Evolutionary conservation across 2,888 invertebrate genomes (phyloP).

Genomic region (Drosophila barbarae): DNA sequence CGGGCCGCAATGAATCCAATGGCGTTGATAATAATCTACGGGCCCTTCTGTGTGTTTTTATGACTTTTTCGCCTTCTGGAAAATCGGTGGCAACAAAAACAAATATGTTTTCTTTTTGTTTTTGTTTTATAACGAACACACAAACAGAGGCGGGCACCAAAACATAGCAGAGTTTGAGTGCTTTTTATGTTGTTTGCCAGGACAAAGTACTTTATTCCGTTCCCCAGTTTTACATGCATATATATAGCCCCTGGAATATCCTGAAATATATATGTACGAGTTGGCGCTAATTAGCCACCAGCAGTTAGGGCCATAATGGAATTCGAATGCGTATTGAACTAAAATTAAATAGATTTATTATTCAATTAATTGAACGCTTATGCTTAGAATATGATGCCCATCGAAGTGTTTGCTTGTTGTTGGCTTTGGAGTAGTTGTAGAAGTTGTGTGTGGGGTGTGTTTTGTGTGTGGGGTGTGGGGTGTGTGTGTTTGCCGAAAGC

Average conservation of each 20-base stretch:
- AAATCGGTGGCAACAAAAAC: constrained; percentile 27
- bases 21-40: constrained; percentile 51
- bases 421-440: constrained; percentile 13
- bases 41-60: constrained; percentile 58
- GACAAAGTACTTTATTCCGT: constrained; percentile 36
- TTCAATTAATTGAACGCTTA: constrained; percentile 71
- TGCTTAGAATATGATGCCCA: constrained; percentile 56
- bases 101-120: constrained; percentile 44
- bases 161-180: constrained; percentile 18
- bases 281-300: constrained; percentile 49
- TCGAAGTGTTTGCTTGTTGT: constrained; percentile 23
- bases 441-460: constrained; percentile 2
- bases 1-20: constrained; percentile 13
- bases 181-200: constrained; percentile 41
- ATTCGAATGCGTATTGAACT: constrained; percentile 50
- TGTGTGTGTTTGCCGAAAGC: constrained; percentile 30
- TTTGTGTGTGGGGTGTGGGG: background rate
- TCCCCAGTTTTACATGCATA: background rate
- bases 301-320: constrained; percentile 29
- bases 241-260: background rate
- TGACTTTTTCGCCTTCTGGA: constrained; percentile 43
- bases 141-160: background rate
- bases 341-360: constrained; percentile 72
- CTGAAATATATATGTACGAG: constrained; percentile 1
- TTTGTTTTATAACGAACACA: constrained; percentile 33